phyloP scores from a whole-genome alignment of 1,140 invertebrate genomes.

The Rhagoletis pomonella region DNA sequence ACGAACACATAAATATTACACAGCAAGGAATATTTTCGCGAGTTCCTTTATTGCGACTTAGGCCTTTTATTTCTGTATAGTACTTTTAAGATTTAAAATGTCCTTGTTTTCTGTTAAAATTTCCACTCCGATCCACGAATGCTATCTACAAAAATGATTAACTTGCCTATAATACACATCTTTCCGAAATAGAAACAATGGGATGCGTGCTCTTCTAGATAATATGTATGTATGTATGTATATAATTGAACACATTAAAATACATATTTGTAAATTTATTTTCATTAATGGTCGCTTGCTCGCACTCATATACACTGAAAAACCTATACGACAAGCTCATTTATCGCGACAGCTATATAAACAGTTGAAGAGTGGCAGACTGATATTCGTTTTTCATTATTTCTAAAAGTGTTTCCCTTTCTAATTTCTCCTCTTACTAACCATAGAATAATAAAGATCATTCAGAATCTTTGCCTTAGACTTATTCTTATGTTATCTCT shows the following conservation, averaged over 20 bases:
- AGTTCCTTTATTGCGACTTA: neutral
- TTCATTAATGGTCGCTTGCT: neutral
- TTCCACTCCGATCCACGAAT: conserved; percentile 3
- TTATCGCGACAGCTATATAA: neutral
- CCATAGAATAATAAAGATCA: too few species aligned
- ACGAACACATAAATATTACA: neutral
- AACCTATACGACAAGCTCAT: neutral
- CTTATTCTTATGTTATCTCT: too few species aligned
- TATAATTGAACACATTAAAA: neutral
- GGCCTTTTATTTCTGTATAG: neutral
- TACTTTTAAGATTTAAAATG: neutral
- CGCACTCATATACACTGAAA: neutral
- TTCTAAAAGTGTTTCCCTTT: too few species aligned
- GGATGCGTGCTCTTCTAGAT: neutral
- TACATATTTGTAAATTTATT: neutral
- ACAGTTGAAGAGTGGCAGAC: neutral
- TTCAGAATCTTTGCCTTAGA: too few species aligned
- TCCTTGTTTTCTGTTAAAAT: neutral
- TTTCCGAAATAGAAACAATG: conserved; percentile 3
- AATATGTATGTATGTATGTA: neutral
- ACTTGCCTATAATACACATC: neutral
- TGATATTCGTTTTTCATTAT: too few species aligned
- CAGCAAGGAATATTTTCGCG: neutral
- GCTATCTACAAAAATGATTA: neutral
- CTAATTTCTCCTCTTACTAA: too few species aligned